Evolutionary conservation across 2,113 vertebrate species (phyloP).

Genomic region (Leucoraja erinaceus): DNA sequence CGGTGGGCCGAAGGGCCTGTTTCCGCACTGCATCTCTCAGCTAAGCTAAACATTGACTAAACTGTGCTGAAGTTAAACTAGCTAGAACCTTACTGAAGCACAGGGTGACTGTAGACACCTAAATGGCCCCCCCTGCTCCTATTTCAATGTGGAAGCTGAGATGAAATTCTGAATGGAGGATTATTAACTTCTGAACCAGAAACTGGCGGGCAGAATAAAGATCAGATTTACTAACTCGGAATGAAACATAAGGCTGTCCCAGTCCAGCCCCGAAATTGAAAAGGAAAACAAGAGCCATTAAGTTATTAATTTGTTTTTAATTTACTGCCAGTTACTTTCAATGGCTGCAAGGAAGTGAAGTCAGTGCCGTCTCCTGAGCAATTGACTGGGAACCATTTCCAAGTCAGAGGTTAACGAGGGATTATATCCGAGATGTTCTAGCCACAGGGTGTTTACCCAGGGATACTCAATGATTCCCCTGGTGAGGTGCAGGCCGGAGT

Average conservation of each 20-base stretch:
- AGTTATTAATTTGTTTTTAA: slow-evolving; percentile 11
- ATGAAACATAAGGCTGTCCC: not conserved
- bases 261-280: not conserved
- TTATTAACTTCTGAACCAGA: not conserved
- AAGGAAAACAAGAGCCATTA: not conserved
- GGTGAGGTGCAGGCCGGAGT: not conserved
- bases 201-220: not conserved
- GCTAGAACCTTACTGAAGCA: no score
- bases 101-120: no score
- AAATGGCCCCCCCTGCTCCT: not conserved
- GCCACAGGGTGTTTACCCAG: slow-evolving; percentile 10
- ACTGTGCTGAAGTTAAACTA: no score
- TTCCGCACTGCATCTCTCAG: no score
- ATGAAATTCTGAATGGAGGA: no score
- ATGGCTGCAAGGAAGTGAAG: not conserved
- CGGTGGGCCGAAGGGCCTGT: no score
- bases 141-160: no score
- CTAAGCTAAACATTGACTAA: no score
- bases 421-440: slow-evolving; percentile 15
- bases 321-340: not conserved
- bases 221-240: not conserved
- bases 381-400: slow-evolving; percentile 30
- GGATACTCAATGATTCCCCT: not conserved
- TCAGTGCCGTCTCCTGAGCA: not conserved
- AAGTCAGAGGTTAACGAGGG: slow-evolving; percentile 26